These are phyloP conservation scores for Tapera naevia DNA, from an alignment of 2,797 vertebrate species.

Conservation along the genomic window DNA sequence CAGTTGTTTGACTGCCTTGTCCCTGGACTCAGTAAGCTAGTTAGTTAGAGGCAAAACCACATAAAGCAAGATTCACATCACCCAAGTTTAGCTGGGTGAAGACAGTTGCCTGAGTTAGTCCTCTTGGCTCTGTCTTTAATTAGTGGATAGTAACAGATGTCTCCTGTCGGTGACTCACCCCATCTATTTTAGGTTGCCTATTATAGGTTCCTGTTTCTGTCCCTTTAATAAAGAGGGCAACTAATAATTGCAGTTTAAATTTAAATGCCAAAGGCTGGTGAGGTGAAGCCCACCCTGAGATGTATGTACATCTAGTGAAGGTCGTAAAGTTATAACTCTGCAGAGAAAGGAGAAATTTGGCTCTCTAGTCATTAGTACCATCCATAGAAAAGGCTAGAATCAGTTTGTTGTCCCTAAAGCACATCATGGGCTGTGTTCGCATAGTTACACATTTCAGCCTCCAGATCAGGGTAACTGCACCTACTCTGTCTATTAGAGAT, in stretches of 20 bases:
- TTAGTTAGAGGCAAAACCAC: background rate
- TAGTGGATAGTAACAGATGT: slow-evolving; percentile 53
- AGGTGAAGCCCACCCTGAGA: background rate
- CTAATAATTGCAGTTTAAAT: background rate
- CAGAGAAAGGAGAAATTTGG: background rate
- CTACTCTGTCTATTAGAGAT: background rate
- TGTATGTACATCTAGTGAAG: background rate
- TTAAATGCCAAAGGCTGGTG: background rate
- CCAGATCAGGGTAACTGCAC: background rate
- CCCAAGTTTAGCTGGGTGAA: background rate
- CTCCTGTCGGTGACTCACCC: slow-evolving; percentile 47
- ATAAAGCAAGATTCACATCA: background rate
- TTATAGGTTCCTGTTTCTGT: slow-evolving; percentile 39
- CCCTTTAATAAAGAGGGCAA: background rate
- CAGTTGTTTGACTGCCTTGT: background rate
- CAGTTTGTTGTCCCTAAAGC: fast-evolving
- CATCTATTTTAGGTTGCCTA: slow-evolving; percentile 43
- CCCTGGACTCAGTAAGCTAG: background rate
- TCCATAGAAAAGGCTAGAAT: background rate
- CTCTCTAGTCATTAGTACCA: background rate
- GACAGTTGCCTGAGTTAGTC: background rate
- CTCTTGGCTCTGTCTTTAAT: slow-evolving; percentile 1
- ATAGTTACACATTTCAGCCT: background rate
- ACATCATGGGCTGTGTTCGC: background rate
- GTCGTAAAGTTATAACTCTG: fast-evolving